phyloP scores from a whole-genome alignment of 1,140 invertebrate genomes.

The Nomia melanderi region DNA sequence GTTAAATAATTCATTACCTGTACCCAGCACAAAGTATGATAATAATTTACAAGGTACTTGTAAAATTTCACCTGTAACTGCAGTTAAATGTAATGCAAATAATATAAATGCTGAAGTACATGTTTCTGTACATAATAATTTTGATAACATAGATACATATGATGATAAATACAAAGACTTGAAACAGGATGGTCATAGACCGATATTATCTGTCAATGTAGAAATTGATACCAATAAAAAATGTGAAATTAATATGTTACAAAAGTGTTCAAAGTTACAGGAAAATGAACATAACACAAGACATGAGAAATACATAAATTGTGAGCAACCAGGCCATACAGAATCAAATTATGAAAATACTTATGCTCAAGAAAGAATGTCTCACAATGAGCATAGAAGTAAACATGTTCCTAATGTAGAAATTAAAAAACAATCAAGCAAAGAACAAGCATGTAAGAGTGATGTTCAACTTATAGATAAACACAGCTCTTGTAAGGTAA shows the following conservation, averaged over 20 bases:
- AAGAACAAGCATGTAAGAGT: neutral
- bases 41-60: neutral
- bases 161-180: neutral
- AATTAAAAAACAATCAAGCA: neutral
- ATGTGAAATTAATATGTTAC: neutral
- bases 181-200: neutral
- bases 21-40: neutral
- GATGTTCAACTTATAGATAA: conserved; percentile 5
- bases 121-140: neutral
- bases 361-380: neutral
- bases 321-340: conserved; percentile 4
- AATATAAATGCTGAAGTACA: neutral
- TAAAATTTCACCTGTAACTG: neutral
- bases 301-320: neutral
- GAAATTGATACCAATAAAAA: neutral
- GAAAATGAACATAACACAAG: neutral
- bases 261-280: neutral
- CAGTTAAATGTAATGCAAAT: neutral
- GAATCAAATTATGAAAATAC: conserved; percentile 10
- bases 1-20: neutral
- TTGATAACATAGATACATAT: neutral
- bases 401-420: conserved; percentile 1
- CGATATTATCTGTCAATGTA: neutral
- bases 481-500: neutral
- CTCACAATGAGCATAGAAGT: conserved; percentile 9